Conservation (phyloP, 2,797 vertebrate genomes). For the Cyprinella venusta region DNA sequence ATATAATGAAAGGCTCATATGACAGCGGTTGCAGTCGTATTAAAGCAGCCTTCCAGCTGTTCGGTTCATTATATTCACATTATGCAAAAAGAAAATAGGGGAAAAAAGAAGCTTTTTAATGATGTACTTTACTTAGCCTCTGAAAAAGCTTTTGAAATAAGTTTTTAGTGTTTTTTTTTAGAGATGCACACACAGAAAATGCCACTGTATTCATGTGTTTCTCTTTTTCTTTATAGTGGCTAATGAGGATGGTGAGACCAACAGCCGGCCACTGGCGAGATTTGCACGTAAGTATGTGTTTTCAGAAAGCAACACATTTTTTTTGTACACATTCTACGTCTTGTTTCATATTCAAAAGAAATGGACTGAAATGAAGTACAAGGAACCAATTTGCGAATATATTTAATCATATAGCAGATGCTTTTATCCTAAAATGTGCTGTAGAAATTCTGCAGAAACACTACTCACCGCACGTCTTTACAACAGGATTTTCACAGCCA, state of each 20-base stretch:
- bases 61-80: slow-evolving; percentile 27
- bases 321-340: background rate
- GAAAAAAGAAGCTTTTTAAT: background rate
- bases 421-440: background rate
- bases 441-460: background rate
- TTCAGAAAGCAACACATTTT: slow-evolving; percentile 16
- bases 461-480: background rate
- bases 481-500: background rate
- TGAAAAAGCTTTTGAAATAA: slow-evolving; percentile 17
- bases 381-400: background rate
- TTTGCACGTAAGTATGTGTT: slow-evolving; percentile 85
- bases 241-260: slow-evolving; percentile 88
- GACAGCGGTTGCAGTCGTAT: slow-evolving; percentile 4
- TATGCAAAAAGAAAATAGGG: slow-evolving; percentile 16
- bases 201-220: slow-evolving; percentile 25
- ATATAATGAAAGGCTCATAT: slow-evolving; percentile 4
- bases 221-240: slow-evolving; percentile 78
- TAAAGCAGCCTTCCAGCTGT: slow-evolving; percentile 10
- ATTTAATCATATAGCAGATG: background rate
- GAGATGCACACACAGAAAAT: slow-evolving; percentile 15
- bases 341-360: background rate
- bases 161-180: background rate
- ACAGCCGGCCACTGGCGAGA: slow-evolving; percentile 81
- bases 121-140: background rate
- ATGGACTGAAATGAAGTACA: background rate